These are phyloP conservation scores for Sipha maydis DNA, from an alignment of 2,888 invertebrate genomes.

Conservation along the genomic window DNA sequence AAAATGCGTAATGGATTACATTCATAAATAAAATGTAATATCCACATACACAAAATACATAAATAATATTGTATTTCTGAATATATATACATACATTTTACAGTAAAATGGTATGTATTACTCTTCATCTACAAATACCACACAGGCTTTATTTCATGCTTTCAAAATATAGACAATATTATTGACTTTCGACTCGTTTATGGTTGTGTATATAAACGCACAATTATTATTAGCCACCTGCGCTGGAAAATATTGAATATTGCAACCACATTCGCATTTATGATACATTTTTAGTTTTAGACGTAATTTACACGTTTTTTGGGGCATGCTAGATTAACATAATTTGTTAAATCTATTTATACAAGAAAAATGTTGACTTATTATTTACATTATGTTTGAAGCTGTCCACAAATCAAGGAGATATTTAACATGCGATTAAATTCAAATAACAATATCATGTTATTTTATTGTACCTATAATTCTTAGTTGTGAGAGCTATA, in stretches of 20 bases:
- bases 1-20: not conserved
- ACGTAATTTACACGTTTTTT: not conserved
- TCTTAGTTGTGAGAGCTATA: too few species aligned
- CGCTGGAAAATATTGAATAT: not conserved
- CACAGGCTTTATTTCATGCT: not conserved
- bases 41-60: not conserved
- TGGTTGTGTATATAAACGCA: not conserved
- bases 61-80: not conserved
- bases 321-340: not conserved
- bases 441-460: not conserved
- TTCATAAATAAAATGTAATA: conserved; percentile 26
- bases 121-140: conserved; percentile 28
- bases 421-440: not conserved
- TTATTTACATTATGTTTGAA: not conserved
- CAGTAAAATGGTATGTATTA: conserved; percentile 1
- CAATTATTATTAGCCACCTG: not conserved
- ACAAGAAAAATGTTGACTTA: not conserved
- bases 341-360: not conserved
- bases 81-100: not conserved
- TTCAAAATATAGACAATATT: not conserved
- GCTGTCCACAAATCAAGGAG: not conserved
- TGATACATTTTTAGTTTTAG: not conserved
- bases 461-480: not conserved
- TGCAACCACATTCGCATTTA: too few species aligned
- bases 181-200: conserved; percentile 14